Conservation (phyloP, 2,113 vertebrate genomes). For the Benitochromis conjunctus region DNA sequence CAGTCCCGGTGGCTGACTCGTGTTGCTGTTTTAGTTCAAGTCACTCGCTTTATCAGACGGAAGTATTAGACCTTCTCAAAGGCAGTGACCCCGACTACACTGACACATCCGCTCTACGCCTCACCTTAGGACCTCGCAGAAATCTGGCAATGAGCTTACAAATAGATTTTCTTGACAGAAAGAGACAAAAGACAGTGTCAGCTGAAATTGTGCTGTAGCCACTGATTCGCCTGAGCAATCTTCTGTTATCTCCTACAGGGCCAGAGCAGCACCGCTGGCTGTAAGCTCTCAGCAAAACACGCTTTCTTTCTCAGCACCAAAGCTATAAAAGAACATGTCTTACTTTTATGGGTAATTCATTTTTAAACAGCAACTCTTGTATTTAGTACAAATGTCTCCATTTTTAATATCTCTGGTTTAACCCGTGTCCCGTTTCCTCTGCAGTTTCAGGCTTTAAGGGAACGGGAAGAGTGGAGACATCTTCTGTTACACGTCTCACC, state of each 20-base stretch:
- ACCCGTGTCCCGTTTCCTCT: neutral
- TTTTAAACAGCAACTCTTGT: constrained; percentile 42
- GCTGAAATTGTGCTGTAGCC: constrained; percentile 40
- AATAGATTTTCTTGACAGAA: constrained; percentile 37
- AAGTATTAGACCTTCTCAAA: neutral
- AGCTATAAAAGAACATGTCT: constrained; percentile 33
- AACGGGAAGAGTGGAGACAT: neutral
- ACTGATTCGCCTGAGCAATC: constrained; percentile 24
- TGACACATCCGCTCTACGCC: neutral
- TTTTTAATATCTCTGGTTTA: neutral
- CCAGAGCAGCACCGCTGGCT: neutral
- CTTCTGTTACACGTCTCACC: neutral
- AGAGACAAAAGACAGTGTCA: constrained; percentile 38
- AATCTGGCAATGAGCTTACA: neutral
- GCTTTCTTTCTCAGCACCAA: neutral
- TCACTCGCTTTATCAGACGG: neutral
- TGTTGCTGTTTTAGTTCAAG: neutral
- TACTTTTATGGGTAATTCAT: constrained; percentile 55
- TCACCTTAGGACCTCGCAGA: neutral
- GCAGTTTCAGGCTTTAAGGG: neutral
- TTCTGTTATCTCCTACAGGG: constrained; percentile 18
- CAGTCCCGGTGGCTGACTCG: neutral
- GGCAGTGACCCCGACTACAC: neutral
- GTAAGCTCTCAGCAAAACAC: constrained; percentile 3
- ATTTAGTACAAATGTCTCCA: neutral